phyloP scores from a whole-genome alignment of 2,797 vertebrate species.

The Rhinoraja longicauda region DNA sequence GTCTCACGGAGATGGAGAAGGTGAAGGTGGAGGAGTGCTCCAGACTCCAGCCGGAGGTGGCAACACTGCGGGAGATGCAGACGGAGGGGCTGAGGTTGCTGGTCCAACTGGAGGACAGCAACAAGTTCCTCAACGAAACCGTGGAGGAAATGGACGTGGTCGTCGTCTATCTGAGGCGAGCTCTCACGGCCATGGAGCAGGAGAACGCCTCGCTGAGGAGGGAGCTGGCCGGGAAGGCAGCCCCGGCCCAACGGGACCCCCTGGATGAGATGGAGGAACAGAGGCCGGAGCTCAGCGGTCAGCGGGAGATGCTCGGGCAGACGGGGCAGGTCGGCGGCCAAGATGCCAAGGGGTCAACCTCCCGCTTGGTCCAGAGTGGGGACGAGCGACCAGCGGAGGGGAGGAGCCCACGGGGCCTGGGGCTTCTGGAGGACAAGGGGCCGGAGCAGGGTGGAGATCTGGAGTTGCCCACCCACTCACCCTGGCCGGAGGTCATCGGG shows the following conservation, averaged over 20 bases:
- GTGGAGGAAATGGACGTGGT: neutral
- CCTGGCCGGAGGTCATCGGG: conserved; percentile 25
- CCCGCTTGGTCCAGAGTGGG: conserved; percentile 19
- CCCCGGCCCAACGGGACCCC: neutral
- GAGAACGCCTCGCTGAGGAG: neutral
- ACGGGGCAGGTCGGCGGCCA: neutral
- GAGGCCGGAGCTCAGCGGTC: neutral
- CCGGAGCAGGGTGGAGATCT: too few relatives aligned
- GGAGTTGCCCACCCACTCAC: too few relatives aligned
- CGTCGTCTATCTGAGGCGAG: neutral
- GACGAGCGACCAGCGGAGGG: conserved; percentile 9
- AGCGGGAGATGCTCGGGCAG: neutral
- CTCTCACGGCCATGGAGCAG: neutral
- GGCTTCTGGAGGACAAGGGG: too few relatives aligned
- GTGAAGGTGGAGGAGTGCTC: neutral
- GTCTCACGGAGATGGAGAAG: neutral
- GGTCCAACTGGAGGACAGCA: neutral
- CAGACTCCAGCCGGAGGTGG: conserved; percentile 36
- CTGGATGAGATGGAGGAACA: neutral
- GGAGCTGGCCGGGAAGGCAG: neutral
- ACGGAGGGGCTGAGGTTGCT: neutral
- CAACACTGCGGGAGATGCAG: neutral
- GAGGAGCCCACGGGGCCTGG: conserved; percentile 17
- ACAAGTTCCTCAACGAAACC: neutral
- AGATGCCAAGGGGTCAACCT: neutral